Base-by-base conservation (phyloP, 2,797 vertebrate species). In the Pagetopsis macropterus region DNA sequence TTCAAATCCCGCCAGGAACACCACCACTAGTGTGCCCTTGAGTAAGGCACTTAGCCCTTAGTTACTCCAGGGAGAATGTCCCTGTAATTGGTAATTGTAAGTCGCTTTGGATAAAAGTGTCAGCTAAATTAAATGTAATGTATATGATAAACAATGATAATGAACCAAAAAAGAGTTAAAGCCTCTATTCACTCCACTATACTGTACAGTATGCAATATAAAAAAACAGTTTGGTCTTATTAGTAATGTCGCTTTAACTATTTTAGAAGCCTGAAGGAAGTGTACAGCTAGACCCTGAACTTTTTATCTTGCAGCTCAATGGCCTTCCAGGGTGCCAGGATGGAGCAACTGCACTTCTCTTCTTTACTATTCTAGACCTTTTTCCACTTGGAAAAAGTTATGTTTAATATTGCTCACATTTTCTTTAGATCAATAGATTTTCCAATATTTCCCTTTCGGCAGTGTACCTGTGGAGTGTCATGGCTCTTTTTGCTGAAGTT, bases 401-500 rank as follows among this genome's bases (percentile, higher is more conserved):
- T 44, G 37, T 68, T 60, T 33, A 54, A 31, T n/a, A 50, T 50
- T 10, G 11, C 40, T 51, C 23, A 10, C 17, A 23, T 43, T 31
- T n/a, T 10, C 21, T 41, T 15, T 50, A 46, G 12, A 37, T 15
- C 14, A 13, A 33, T 59, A 12, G 23, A 3, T 52, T 48, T 10
- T 67, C 16, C 5, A 16, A 23, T 55, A 55, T 46, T 10, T 15
- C 23, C 33, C 15, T 44, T 7, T 43, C 0, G 5, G 21, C 19
- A 8, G 43, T 2, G 7, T 79, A 99, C 97, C 96, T 98, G 97
- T 63, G 97, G 96, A 72, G 96, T 88, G 79, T 99, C 97, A 41
- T 98, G 96, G 87, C 94, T 96, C 94, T 98, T 99, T 85, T 97
- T 97, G 85, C 97, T 99, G 75, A 97, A 98, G 89, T 98, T 98